These are phyloP conservation scores for western clawed frog (Xenopus tropicalis) DNA, from an alignment of 2,113 vertebrate species.

Conservation along the genomic window DNA sequence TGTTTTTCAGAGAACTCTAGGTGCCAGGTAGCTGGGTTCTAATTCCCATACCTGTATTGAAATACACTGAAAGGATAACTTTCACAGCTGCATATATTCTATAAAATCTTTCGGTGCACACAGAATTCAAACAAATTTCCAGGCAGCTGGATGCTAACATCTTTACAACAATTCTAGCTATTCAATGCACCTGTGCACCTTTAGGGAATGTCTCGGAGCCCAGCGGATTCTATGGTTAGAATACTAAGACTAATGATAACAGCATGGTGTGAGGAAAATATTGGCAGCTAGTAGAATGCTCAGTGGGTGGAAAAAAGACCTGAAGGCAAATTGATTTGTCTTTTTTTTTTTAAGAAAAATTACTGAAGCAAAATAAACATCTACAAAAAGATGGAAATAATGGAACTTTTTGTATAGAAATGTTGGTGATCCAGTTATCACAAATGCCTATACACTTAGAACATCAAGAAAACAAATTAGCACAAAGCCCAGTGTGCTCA, in stretches of 20 bases:
- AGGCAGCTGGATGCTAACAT: constrained; percentile 45
- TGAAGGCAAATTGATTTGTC: constrained; percentile 16
- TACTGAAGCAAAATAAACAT: no score
- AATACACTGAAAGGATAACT: no score
- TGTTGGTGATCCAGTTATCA: constrained; percentile 6
- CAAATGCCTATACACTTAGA: constrained; percentile 24
- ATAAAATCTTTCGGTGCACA: constrained; percentile 40
- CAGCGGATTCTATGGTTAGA: constrained; percentile 45
- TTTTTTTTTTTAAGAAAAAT: no score
- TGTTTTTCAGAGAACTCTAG: no score
- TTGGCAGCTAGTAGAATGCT: constrained; percentile 30
- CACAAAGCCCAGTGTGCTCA: neutral
- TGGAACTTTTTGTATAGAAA: no score
- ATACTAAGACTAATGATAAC: constrained; percentile 38
- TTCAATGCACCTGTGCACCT: constrained; percentile 48
- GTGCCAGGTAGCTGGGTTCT: no score
- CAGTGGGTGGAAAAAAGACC: constrained; percentile 37
- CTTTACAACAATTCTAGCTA: constrained; percentile 28
- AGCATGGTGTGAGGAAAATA: constrained; percentile 29
- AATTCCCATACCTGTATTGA: no score
- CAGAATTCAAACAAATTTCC: constrained; percentile 45
- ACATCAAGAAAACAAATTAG: neutral
- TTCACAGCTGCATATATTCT: constrained; percentile 34
- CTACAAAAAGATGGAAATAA: neutral
- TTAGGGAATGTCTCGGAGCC: constrained; percentile 43